A percentile compares a stretch with the other conserved stretches of the same genome.
Evolutionary conservation across 1,140 invertebrate species (phyloP).

Genomic region (Carposina sasakii): DNA sequence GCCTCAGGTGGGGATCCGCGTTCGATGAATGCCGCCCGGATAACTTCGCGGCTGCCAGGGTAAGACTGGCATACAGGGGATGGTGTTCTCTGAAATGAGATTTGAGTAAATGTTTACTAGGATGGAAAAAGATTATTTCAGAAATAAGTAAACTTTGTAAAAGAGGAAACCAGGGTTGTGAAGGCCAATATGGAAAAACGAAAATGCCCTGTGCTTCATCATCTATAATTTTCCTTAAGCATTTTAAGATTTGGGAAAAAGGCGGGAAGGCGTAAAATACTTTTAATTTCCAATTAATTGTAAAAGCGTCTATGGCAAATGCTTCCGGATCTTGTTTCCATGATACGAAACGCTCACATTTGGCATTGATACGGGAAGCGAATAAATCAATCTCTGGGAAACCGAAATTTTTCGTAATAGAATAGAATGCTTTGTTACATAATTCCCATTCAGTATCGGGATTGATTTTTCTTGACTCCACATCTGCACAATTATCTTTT

Average conservation of each 20-base stretch:
- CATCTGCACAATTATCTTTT: slow-evolving; percentile 22
- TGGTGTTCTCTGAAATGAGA: slow-evolving; percentile 13
- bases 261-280: slow-evolving; percentile 14
- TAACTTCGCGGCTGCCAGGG: slow-evolving; percentile 18
- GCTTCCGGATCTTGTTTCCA: slow-evolving; percentile 11
- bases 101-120: slow-evolving; percentile 10
- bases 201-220: slow-evolving; percentile 1
- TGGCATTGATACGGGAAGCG: background rate
- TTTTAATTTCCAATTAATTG: background rate
- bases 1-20: slow-evolving; percentile 13
- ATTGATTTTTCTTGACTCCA: slow-evolving; percentile 12
- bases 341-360: slow-evolving; percentile 4
- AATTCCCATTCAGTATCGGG: slow-evolving; percentile 30
- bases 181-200: slow-evolving; percentile 8
- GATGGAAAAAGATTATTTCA: slow-evolving; percentile 18
- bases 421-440: slow-evolving; percentile 1
- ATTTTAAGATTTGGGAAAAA: slow-evolving; percentile 22
- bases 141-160: slow-evolving; percentile 10
- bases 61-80: slow-evolving; percentile 4
- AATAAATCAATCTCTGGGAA: slow-evolving; percentile 9
- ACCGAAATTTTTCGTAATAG: background rate
- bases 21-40: slow-evolving; percentile 15
- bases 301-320: slow-evolving; percentile 7
- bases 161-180: slow-evolving; percentile 32
- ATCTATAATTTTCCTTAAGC: slow-evolving; percentile 24